Evolutionary conservation across 2,888 invertebrate genomes (phyloP), one percentile per base, ranked within the genome.

Genomic region (Agrochola lota): DNA sequence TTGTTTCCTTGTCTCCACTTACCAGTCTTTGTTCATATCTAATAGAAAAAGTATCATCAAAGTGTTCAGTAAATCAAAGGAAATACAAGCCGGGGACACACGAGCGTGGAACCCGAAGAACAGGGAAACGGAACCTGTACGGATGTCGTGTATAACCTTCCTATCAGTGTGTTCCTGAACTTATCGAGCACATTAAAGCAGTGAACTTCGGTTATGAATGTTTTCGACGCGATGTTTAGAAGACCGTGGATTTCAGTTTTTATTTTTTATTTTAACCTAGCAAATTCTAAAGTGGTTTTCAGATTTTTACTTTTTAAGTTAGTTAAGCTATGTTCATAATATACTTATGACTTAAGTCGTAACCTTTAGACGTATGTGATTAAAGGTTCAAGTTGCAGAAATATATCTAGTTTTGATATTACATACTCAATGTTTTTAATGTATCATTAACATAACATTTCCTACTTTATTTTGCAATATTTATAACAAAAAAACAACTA

Each of bases 51-150:
- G 70, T 71, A 80, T 83, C 66, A 73, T 80, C 83, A 88, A 88
- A 88, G 79, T 78, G 71, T 82, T 82, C 79, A 70, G 80, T 83
- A 88, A 88, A 86, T 88, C 85, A 86, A 88, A 87, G 88, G 81
- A 88, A 86, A 78, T 85, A 68, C 72, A 77, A 73, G 70, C 35
- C 75, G 30, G 64, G 77, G 75, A 83, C 79, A 84, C 77, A 88
- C 81, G 77, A 87, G 57, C 73, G 66, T 69, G 75, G 11, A 46
- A 71, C 60, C 71, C 72, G 60, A 68, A 67, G 43, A 78, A 78
- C 57, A 60, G 63, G 76, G 73, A 84, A 82, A 76, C 86, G 80
- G 88, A 86, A 82, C 66, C 60, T 74, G 46, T 57, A 62, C 84
- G 88, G 88, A 88, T 86, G 84, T 81, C 67, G 60, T 74, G 71